Conservation (phyloP, 1,140 invertebrate species). For the Tachypleus tridentatus region DNA sequence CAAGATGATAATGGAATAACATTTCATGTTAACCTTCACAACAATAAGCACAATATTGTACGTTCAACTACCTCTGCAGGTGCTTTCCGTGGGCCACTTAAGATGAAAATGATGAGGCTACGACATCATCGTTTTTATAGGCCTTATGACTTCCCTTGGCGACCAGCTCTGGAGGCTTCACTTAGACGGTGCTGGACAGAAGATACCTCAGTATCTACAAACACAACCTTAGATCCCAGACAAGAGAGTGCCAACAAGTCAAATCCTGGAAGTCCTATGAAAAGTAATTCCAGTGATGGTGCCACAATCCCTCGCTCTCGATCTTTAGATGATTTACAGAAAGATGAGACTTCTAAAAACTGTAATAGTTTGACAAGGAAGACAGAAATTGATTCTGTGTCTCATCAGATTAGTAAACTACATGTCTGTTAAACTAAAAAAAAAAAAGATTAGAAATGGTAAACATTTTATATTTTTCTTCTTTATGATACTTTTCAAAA, state of each 20-base stretch:
- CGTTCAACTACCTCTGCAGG: too few relatives aligned
- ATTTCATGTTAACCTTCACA: too few relatives aligned
- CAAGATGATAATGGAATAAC: too few relatives aligned
- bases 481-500: too few relatives aligned
- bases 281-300: slow-evolving; percentile 13
- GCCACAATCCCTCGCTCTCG: slow-evolving; percentile 14
- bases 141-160: slow-evolving; percentile 9
- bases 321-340: slow-evolving; percentile 17
- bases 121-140: not conserved
- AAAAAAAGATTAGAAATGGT: too few relatives aligned
- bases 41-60: too few relatives aligned
- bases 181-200: not conserved
- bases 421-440: slow-evolving; percentile 14
- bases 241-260: slow-evolving; percentile 20
- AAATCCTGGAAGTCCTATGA: slow-evolving; percentile 16
- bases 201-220: slow-evolving; percentile 7
- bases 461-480: too few relatives aligned
- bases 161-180: not conserved
- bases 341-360: slow-evolving; percentile 4
- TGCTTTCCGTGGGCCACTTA: not conserved
- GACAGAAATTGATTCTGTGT: slow-evolving; percentile 14
- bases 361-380: not conserved
- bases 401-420: slow-evolving; percentile 15
- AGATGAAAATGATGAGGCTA: not conserved
- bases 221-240: slow-evolving; percentile 1